A percentile compares a stretch with the other conserved stretches of the same genome.
phyloP scores from a whole-genome alignment of 2,888 invertebrate species.

The Acanthosepion lycidas region DNA sequence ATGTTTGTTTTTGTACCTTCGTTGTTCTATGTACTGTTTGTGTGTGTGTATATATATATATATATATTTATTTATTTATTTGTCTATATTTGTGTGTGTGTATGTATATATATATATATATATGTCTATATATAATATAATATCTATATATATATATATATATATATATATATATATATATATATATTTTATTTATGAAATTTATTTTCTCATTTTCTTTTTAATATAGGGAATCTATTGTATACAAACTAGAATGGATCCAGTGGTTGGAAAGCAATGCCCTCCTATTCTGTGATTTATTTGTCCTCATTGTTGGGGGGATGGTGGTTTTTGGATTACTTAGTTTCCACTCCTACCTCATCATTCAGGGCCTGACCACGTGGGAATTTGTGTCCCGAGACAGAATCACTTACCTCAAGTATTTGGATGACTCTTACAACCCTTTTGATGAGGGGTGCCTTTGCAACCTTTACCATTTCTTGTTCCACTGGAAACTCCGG shows the following conservation, averaged over 20 bases:
- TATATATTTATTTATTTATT: no score
- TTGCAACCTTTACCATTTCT: conserved; percentile 67
- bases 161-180: no score
- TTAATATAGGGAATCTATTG: conserved; percentile 64
- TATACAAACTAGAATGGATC: conserved; percentile 59
- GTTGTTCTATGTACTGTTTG: no score
- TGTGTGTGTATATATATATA: no score
- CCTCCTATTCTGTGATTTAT: conserved; percentile 65
- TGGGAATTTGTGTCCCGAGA: conserved; percentile 74
- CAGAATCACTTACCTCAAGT: conserved; percentile 74
- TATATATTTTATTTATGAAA: background rate
- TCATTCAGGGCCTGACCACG: conserved; percentile 71
- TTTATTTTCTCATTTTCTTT: conserved; percentile 46
- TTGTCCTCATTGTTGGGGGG: conserved; percentile 67
- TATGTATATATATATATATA: no score
- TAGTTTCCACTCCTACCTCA: conserved; percentile 72
- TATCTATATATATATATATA: no score
- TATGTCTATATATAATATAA: no score
- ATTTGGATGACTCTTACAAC: conserved; percentile 70
- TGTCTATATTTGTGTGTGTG: no score
- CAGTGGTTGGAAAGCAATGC: conserved; percentile 69
- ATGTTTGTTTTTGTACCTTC: no score
- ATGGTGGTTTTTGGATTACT: conserved; percentile 67
- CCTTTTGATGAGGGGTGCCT: conserved; percentile 73
- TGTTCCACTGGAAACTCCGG: conserved; percentile 61